Evolutionary conservation across 2,888 invertebrate genomes (phyloP), one percentile per base, ranked within the genome.

Genomic region (Gymnosoma rotundatum): DNA sequence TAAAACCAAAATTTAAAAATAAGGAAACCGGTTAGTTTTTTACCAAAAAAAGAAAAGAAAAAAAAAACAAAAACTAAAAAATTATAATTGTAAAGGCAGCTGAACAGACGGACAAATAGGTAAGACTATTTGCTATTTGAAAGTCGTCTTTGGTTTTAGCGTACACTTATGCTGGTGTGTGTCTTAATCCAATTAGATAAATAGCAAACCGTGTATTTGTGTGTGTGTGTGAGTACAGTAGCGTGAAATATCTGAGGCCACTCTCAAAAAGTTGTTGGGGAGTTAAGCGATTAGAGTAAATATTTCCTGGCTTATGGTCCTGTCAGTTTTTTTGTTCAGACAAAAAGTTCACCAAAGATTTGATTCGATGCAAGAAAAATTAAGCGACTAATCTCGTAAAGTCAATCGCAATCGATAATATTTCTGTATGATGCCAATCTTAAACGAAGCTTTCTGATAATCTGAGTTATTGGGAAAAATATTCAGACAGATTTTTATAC

Each of bases 111-210:
- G 60, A 18, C 72, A 52, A 18, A 21, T 18, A 20, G 32, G 21
- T 42, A 64, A 56, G 58, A 70, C 32, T 72, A 67, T 48, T 60
- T 48, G 66, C 70, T 54, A 70, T 60, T 66, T 78, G 32, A 75
- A 74, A 73, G 83, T 42, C 56, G 70, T 72, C 66, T 60, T 70
- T n/a, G 60, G 42, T 75, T 48, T 73, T 73, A 45, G 54, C 54
- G 32, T 54, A 73, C 25, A 25, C 20, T 45, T 25, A 0, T n/a
- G 25, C 21, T 52, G 52, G 38, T 50, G 64, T 72, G 66, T 61
- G 75, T 45, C 66, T 66, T 75, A 76, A 76, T 67, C 56, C 66
- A 80, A 79, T 76, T 76, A 63, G 67, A 75, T 72, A 79, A 76
- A 72, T 76, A 42, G 61, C 52, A 76, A 76, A 66, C 54, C 21